Base-by-base conservation (phyloP, 2,888 invertebrate species). In the Bombylius major region DNA sequence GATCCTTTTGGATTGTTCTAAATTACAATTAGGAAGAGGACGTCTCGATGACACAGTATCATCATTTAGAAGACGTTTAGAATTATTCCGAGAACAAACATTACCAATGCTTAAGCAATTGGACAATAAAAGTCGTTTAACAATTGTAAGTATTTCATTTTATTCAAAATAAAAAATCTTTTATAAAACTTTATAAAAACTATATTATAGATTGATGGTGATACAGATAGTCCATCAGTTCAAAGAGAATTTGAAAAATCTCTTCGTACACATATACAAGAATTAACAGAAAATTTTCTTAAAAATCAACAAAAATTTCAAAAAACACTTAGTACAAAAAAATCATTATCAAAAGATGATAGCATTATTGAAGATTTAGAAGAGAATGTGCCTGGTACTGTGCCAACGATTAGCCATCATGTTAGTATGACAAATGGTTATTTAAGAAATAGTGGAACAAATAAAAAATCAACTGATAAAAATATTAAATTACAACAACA, bases 1-100 rank as follows among this genome's bases (percentile, higher is more conserved):
- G 67, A 82, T 95, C 5, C 78, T 95, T 1, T 76, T 95, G 65
- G 95, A 95, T 75, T 94, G 94, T 67, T 92, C 93, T 0, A 94
- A 94, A 72, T 78, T 92, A 57, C 90, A 92, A 70, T 76, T 91
- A 50, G 91, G 90, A 0, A 80, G 91, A 34, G 89, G 89, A 0
- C 76, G 90, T 36, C 78, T 88, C 13, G 94, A 94, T 69, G 93
- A 94, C 73, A 88, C 86, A 9, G 87, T 89, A 33, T 86, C 88
- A 9, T 89, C 92, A 0, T 91, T 93, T 72, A 78, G 89, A 47
- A 79, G 87, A 56, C 79, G 93, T 36, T 76, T 95, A 53, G 90
- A 90, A 70, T 80, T 90, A 58, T 95, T 95, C 76, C 80, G 94
- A 1, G 89, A 91, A 66, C 82, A 87, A 56, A 89, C 91, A 1